Evolutionary conservation across 53 echinoderm and acorn worm genomes (phyloP), one percentile per base, ranked within the genome.

Genomic region (Zoroaster sp.): DNA sequence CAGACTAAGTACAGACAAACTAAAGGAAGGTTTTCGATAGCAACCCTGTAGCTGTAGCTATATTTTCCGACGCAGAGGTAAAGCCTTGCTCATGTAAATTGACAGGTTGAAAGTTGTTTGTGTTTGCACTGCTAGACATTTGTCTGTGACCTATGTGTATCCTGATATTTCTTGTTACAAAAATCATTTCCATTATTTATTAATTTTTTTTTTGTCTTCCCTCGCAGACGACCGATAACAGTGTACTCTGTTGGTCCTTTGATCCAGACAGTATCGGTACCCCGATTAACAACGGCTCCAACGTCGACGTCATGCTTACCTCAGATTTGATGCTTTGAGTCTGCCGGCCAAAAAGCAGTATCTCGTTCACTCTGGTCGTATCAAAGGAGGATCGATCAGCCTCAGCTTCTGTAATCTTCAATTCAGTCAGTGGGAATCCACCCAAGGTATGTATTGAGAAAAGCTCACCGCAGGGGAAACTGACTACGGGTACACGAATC

Each of bases 241-340:
- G 90, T 69, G 96, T 94, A n/a, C n/a, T n/a, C 20, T 96, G 96
- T 55, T 96, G 93, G 92, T 96, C 96, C 15, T 93, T 69, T 72
- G 87, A 94, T 33, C 88, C 96, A 2, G 91, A 87, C 44, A 33
- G 73, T 15, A 72, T 94, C 40, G 96, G 96, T 4, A 80, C 83
- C 1, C 78, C 89, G 14, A 87, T 96, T 68, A 34, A 91, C 43
- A 91, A 92, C 43, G 73, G 49, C 0, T 82, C 87, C 88, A 96
- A 94, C 53, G 49, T 78, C 25, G 88, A 70, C 20, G 51, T 72
- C n/a, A n/a, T 25, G 74, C 92, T n/a, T 66, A 49, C n/a, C 82
- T 96, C 17, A 81, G 43, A 33, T 96, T 96, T 53, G 94, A 94
- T 33, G 94, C 96, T 5, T 67, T 91, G 83, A 90, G 89, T 10